These are phyloP conservation scores for Oriolus oriolus DNA, from an alignment of 2,113 vertebrate genomes.

Conservation along the genomic window DNA sequence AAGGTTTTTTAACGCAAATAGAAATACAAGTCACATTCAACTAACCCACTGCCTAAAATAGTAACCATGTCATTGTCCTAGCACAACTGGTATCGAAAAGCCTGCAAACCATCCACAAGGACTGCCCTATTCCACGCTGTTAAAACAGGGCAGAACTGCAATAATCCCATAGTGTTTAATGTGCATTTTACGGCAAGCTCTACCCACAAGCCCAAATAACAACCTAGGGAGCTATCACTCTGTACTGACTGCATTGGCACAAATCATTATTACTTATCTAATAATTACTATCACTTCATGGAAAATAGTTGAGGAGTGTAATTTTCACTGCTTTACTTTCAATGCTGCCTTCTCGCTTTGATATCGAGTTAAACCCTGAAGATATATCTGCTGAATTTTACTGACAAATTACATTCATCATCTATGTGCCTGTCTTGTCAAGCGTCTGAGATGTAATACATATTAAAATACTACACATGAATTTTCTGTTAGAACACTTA, in stretches of 20 bases:
- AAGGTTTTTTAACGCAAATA: conserved; percentile 43
- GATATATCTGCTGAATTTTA: conserved; percentile 28
- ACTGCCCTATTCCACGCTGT: conserved; percentile 56
- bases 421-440: conserved; percentile 38
- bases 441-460: neutral
- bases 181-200: conserved; percentile 37
- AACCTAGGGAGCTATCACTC: conserved; percentile 46
- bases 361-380: neutral
- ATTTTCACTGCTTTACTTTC: conserved; percentile 20
- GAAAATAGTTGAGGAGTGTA: conserved; percentile 25
- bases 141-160: conserved; percentile 65
- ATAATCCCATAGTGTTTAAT: conserved; percentile 44
- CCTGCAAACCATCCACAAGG: conserved; percentile 52
- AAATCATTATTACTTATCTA: conserved; percentile 62
- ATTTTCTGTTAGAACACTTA: conserved; percentile 17
- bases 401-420: conserved; percentile 32
- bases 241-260: conserved; percentile 22
- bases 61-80: conserved; percentile 44
- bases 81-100: conserved; percentile 54
- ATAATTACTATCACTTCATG: conserved; percentile 40
- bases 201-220: conserved; percentile 50
- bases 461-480: neutral
- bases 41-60: conserved; percentile 44
- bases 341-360: neutral
- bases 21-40: conserved; percentile 65